These are phyloP conservation scores for Prunella strophiata DNA, from an alignment of 2,797 vertebrate genomes.

Conservation along the genomic window DNA sequence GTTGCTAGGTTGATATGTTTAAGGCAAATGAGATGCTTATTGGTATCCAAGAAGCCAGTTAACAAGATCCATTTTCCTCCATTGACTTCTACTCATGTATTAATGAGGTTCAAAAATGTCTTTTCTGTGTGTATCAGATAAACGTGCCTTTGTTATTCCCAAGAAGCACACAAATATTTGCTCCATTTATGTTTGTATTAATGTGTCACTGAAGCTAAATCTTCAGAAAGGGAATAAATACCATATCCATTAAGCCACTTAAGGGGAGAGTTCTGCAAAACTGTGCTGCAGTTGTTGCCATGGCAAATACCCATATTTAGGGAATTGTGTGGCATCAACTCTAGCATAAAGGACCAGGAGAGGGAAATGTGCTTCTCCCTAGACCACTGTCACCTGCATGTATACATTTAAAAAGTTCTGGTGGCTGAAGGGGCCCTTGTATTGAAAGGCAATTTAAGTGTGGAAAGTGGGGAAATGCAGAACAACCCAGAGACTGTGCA, in stretches of 20 bases:
- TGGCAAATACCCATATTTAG: slow-evolving; percentile 57
- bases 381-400: not conserved
- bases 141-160: slow-evolving; percentile 68
- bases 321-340: slow-evolving; percentile 17
- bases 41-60: slow-evolving; percentile 72
- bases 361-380: not conserved
- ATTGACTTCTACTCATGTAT: slow-evolving; percentile 73
- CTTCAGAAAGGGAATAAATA: slow-evolving; percentile 68
- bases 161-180: slow-evolving; percentile 70
- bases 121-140: slow-evolving; percentile 69
- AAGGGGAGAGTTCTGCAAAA: slow-evolving; percentile 35
- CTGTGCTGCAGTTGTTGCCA: slow-evolving; percentile 41
- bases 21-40: slow-evolving; percentile 74
- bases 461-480: not conserved
- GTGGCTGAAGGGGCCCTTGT: not conserved
- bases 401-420: not conserved
- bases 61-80: slow-evolving; percentile 73
- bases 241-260: slow-evolving; percentile 63
- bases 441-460: not conserved
- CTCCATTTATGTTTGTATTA: slow-evolving; percentile 70
- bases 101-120: slow-evolving; percentile 74
- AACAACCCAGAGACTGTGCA: not conserved
- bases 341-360: not conserved
- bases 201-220: slow-evolving; percentile 64
- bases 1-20: slow-evolving; percentile 71